A percentile compares a stretch with the other conserved stretches of the same genome.
phyloP scores from a whole-genome alignment of 1,140 invertebrate species.

The Epicauta chinensis region DNA sequence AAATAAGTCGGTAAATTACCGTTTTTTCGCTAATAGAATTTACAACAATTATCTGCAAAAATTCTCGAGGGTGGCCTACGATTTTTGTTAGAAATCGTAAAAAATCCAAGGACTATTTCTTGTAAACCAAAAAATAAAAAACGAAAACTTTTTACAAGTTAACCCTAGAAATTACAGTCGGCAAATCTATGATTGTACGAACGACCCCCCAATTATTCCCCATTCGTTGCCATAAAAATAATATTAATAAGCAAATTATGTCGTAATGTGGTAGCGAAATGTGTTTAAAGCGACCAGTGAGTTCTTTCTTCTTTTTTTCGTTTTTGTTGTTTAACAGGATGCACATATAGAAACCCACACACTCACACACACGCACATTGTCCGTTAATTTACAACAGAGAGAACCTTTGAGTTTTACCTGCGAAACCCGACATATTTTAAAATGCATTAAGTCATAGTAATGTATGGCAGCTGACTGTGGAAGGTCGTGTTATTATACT shows the following conservation, averaged over 20 bases:
- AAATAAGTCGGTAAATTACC: no score
- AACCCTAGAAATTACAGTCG: no score
- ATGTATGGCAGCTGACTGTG: slow-evolving; percentile 18
- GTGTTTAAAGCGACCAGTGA: slow-evolving; percentile 20
- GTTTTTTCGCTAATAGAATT: no score
- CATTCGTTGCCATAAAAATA: slow-evolving; percentile 9
- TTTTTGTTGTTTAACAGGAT: background rate
- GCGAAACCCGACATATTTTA: slow-evolving; percentile 22
- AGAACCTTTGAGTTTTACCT: slow-evolving; percentile 12
- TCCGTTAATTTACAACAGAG: slow-evolving; percentile 15
- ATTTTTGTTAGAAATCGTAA: no score
- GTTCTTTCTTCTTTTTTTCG: background rate
- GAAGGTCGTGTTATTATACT: slow-evolving; percentile 18
- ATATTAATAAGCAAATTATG: slow-evolving; percentile 19
- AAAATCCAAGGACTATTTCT: no score
- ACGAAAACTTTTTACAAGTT: no score
- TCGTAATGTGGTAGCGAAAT: slow-evolving; percentile 19
- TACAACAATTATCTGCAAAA: no score
- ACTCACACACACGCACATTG: background rate
- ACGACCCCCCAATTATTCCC: background rate
- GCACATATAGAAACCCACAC: slow-evolving; percentile 2
- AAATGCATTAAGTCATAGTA: slow-evolving; percentile 24
- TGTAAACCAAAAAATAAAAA: no score
- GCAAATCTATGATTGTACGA: no score
- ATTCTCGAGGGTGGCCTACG: no score